Evolutionary conservation across 2,797 vertebrate genomes (phyloP).

Genomic region (Hemibagrus guttatus): DNA sequence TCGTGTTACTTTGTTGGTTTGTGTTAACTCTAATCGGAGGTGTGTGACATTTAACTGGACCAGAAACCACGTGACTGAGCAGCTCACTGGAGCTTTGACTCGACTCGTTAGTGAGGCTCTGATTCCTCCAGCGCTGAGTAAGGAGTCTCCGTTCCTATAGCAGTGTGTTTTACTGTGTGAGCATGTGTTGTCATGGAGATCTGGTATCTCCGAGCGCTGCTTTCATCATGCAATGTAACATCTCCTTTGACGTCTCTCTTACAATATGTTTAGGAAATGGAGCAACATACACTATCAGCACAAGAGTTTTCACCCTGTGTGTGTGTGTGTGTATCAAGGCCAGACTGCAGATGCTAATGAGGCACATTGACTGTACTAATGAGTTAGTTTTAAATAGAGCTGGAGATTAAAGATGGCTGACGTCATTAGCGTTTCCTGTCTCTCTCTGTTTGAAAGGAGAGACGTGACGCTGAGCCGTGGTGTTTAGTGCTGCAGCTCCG

Average conservation of each 20-base stretch:
- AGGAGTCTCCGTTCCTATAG: not conserved
- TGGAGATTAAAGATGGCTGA: slow-evolving; percentile 3
- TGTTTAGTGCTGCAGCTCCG: not conserved
- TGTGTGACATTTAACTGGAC: not conserved
- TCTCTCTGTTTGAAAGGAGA: not conserved
- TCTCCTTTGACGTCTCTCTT: not conserved
- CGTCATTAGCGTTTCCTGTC: not conserved
- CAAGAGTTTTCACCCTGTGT: not conserved
- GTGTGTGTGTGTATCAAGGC: not conserved
- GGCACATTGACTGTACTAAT: not conserved
- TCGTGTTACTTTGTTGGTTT: not conserved
- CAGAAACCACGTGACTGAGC: too few species aligned
- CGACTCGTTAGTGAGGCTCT: too few species aligned
- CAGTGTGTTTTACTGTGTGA: not conserved
- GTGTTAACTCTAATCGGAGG: not conserved
- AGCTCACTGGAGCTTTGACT: too few species aligned
- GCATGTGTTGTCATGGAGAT: not conserved
- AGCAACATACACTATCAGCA: not conserved
- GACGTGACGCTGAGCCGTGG: not conserved
- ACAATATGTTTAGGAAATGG: not conserved
- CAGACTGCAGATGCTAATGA: not conserved
- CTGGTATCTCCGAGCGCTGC: not conserved
- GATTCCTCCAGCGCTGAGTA: too few species aligned
- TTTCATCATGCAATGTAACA: not conserved
- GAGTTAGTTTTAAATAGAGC: not conserved